Conservation (phyloP, 2,113 vertebrate genomes). For the Callipepla squamata region DNA sequence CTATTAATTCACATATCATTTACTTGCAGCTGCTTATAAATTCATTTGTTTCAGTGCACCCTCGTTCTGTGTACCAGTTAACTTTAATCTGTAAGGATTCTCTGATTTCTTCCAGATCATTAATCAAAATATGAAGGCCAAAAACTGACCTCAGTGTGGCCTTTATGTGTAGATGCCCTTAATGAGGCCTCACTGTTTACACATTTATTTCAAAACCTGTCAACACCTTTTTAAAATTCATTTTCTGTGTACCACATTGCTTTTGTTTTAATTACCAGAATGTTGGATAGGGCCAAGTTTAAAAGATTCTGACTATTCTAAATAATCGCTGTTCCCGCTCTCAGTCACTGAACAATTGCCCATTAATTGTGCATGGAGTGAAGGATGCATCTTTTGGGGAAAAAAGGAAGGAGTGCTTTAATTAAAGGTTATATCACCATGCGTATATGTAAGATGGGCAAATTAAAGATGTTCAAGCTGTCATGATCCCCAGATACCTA, state of each 20-base stretch:
- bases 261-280: slow-evolving; percentile 1
- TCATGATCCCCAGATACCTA: neutral
- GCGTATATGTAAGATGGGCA: neutral
- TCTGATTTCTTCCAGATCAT: slow-evolving; percentile 10
- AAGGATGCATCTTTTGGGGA: neutral
- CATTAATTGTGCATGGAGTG: neutral
- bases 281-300: neutral
- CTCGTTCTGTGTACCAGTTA: neutral
- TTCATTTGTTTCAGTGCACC: neutral
- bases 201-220: neutral
- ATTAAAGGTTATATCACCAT: neutral
- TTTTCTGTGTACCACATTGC: neutral
- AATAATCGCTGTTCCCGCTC: neutral
- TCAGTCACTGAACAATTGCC: neutral
- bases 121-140: slow-evolving; percentile 11
- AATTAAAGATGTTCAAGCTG: neutral
- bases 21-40: slow-evolving; percentile 20
- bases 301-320: neutral
- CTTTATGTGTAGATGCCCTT: neutral
- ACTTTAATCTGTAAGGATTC: slow-evolving; percentile 6
- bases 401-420: neutral
- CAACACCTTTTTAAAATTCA: neutral
- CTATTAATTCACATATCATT: neutral
- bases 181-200: slow-evolving; percentile 2
- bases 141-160: neutral